These are phyloP conservation scores for Pararge aegeria DNA, from an alignment of 1,140 invertebrate genomes.

Conservation along the genomic window DNA sequence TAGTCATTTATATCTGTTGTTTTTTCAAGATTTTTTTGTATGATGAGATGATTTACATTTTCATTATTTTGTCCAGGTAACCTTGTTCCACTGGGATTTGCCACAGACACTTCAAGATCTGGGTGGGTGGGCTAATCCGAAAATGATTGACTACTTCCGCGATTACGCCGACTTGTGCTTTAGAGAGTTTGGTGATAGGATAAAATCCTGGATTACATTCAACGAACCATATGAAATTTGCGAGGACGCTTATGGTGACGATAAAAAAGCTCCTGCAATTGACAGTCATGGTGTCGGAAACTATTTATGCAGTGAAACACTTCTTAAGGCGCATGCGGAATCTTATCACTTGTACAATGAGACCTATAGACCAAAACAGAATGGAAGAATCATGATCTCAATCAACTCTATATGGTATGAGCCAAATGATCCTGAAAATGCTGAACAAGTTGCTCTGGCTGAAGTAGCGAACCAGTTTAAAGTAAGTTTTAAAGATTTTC, in stretches of 20 bases:
- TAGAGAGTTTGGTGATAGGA: conserved; percentile 76
- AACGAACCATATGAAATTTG: conserved; percentile 81
- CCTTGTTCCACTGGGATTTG: conserved; percentile 78
- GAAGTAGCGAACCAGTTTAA: conserved; percentile 78
- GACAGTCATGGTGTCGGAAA: conserved; percentile 76
- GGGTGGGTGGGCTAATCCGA: conserved; percentile 75
- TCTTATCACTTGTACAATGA: conserved; percentile 80
- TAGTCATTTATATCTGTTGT: too few species aligned
- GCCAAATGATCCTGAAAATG: conserved; percentile 62
- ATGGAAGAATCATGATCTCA: conserved; percentile 76
- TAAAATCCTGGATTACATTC: conserved; percentile 81
- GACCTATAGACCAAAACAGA: conserved; percentile 70
- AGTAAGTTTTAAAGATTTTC: conserved; percentile 42
- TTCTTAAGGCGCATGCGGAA: conserved; percentile 80
- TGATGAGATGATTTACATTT: neutral
- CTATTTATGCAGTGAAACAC: conserved; percentile 80
- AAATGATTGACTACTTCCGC: conserved; percentile 79
- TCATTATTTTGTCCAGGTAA: conserved; percentile 51
- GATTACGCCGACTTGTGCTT: conserved; percentile 80
- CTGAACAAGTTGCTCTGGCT: conserved; percentile 66
- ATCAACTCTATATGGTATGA: conserved; percentile 78
- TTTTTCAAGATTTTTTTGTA: too few species aligned
- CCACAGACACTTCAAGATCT: conserved; percentile 77
- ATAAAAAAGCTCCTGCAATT: conserved; percentile 72
- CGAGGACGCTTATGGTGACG: conserved; percentile 79